Evolutionary conservation across 2,797 vertebrate species (phyloP).

Genomic region (Melanotaenia trifasciata): DNA sequence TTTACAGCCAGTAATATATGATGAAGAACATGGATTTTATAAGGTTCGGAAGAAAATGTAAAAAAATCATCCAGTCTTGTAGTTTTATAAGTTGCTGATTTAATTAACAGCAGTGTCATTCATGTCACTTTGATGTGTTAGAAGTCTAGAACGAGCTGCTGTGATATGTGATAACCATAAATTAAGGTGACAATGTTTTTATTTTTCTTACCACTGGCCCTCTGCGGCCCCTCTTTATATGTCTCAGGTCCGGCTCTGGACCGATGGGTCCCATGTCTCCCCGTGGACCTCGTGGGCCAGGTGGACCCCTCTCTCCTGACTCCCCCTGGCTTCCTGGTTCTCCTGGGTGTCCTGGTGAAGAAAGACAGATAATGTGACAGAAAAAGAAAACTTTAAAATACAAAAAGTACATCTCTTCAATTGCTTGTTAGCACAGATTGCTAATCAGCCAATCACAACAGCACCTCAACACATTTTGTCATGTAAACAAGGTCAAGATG

Average conservation of each 20-base stretch:
- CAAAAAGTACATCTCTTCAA: too few relatives aligned
- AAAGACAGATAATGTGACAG: constrained; percentile 2
- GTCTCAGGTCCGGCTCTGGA: constrained; percentile 79
- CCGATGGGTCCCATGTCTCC: constrained; percentile 86
- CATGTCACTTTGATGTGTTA: neutral
- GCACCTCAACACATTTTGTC: too few relatives aligned
- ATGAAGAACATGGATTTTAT: too few relatives aligned
- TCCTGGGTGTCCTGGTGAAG: constrained; percentile 76
- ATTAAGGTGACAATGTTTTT: neutral
- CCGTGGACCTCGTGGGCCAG: constrained; percentile 80
- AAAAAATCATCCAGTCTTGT: neutral
- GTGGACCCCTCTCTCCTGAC: constrained; percentile 68
- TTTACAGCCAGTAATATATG: too few relatives aligned
- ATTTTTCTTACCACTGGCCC: constrained; percentile 81
- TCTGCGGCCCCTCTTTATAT: constrained; percentile 83
- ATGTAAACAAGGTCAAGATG: too few relatives aligned
- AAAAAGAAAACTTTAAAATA: neutral
- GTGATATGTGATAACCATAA: neutral
- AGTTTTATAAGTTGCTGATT: neutral
- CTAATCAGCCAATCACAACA: too few relatives aligned
- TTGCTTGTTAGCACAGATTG: too few relatives aligned
- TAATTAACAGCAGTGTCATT: neutral
- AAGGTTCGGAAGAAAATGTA: too few relatives aligned
- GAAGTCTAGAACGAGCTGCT: neutral
- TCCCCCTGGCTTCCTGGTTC: constrained; percentile 79